Base-by-base conservation (phyloP, 30 jellyfish, hydroid and myxozoan genomes). In the Rhopilema esculentum region DNA sequence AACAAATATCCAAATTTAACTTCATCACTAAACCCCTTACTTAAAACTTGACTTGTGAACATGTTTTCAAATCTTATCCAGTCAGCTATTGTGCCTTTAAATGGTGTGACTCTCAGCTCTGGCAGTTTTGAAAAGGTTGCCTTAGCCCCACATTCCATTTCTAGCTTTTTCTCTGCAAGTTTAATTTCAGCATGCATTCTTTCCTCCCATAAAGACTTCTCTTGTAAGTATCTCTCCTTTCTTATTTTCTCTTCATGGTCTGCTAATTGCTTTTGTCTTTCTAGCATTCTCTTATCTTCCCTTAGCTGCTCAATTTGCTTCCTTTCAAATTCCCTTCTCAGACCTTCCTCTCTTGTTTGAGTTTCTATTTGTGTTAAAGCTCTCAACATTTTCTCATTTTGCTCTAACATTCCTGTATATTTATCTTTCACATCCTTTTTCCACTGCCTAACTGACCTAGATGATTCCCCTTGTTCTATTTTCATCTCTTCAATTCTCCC, bases 51-150 rank as follows among this genome's bases (percentile, higher is more conserved):
- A 48, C 40, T 51, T 75, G 70, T 75, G 51, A 48, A 75, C 86
- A 75, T 75, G 72, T 75, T 49, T 30, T 75, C 73, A 30, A 75
- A 75, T 75, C 86, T 75, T 30, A 75, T 30, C 86, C 86, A 75
- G 86, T 75, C 86, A 24, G 49, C 70, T 48, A 51, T n/a, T n/a
- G 86, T 75, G 72, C 86, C 86, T 30, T 75, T 49, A 75, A 75
- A 75, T 18, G 86, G 73, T n/a, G 86, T 75, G 33, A 75, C 86
- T 33, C 8, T 75, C 72, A 75, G 72, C 73, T 33, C 72, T 25
- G 81, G 81, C 62, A 70, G 53, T 30, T 70, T 70, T 24, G 62
- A 70, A 28, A 18, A 30, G 27, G 27, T 25, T 27, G 81, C 51
- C 53, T 70, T 70, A 21, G 62, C 53, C 53, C 25, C 27, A 20